These are phyloP conservation scores for Plagodis dolabraria DNA, from an alignment of 2,888 invertebrate species.

Conservation along the genomic window DNA sequence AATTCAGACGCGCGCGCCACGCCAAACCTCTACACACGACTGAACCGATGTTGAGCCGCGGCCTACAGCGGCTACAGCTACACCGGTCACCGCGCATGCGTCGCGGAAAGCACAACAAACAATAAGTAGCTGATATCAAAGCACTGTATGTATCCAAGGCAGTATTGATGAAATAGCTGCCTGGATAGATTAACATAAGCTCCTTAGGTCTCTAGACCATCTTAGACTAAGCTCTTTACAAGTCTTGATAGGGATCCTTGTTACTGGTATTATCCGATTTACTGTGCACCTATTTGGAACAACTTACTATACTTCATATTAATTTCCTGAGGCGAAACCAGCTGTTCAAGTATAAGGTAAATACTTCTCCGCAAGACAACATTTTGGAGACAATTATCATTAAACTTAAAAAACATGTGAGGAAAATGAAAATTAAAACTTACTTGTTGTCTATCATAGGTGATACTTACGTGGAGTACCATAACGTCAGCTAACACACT, in stretches of 20 bases:
- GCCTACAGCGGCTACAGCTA: constrained; percentile 36
- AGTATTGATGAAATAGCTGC: constrained; percentile 62
- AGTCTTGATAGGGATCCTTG: constrained; percentile 1
- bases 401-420: too few species aligned
- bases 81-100: constrained; percentile 60
- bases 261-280: not conserved
- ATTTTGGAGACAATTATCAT: too few species aligned
- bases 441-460: too few species aligned
- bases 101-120: constrained; percentile 57
- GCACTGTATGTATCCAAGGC: constrained; percentile 48
- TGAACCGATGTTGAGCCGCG: constrained; percentile 53
- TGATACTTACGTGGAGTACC: too few species aligned
- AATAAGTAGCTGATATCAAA: constrained; percentile 40
- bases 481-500: too few species aligned
- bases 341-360: too few species aligned
- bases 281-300: not conserved
- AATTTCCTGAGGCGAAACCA: too few species aligned
- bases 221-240: not conserved
- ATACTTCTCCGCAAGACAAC: too few species aligned
- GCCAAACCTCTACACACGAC: constrained; percentile 56
- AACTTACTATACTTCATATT: too few species aligned
- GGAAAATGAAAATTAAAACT: too few species aligned
- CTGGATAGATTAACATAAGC: constrained; percentile 17
- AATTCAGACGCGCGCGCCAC: constrained; percentile 58
- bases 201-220: not conserved